Percentiles rank a stretch among this genome's conserved stretches.
phyloP scores from a whole-genome alignment of 2,797 vertebrate species.

The Poeciliopsis gracilis region DNA sequence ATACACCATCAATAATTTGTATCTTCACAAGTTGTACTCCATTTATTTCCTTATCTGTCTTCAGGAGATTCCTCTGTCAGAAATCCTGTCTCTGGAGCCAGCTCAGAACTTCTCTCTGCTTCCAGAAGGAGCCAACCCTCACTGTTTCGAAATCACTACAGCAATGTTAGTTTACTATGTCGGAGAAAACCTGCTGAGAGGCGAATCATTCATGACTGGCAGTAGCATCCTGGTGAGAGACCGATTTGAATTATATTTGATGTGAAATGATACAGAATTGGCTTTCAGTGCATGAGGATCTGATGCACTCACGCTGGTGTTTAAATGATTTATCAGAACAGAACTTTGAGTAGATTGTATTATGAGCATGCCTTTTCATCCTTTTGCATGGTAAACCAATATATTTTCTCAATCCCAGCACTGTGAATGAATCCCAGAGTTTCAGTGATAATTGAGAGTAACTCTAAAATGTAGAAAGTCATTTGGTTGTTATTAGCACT shows the following conservation, averaged over 20 bases:
- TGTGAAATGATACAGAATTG: not conserved
- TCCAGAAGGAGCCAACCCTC: conserved; percentile 87
- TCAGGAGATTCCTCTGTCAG: conserved; percentile 96
- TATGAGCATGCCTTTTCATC: not conserved
- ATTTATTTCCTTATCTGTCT: not conserved
- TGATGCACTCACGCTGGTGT: no score
- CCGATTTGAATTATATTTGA: not conserved
- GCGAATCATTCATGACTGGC: conserved; percentile 42
- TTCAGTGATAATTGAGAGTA: not conserved
- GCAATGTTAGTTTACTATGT: conserved; percentile 91
- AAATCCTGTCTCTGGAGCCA: conserved; percentile 92
- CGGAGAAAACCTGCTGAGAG: conserved; percentile 84
- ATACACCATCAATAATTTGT: not conserved
- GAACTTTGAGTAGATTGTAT: not conserved
- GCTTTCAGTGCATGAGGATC: not conserved
- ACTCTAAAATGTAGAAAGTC: not conserved
- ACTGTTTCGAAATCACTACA: conserved; percentile 96
- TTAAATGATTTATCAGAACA: not conserved
- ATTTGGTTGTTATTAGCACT: not conserved
- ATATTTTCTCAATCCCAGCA: not conserved
- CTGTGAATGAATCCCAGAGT: not conserved
- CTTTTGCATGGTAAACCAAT: not conserved
- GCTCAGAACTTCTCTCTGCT: conserved; percentile 87
- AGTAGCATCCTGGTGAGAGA: conserved; percentile 82
- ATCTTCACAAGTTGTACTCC: not conserved